Evolutionary conservation across 2,113 vertebrate genomes (phyloP).

Genomic region (Anarhynchus alexandrinus): DNA sequence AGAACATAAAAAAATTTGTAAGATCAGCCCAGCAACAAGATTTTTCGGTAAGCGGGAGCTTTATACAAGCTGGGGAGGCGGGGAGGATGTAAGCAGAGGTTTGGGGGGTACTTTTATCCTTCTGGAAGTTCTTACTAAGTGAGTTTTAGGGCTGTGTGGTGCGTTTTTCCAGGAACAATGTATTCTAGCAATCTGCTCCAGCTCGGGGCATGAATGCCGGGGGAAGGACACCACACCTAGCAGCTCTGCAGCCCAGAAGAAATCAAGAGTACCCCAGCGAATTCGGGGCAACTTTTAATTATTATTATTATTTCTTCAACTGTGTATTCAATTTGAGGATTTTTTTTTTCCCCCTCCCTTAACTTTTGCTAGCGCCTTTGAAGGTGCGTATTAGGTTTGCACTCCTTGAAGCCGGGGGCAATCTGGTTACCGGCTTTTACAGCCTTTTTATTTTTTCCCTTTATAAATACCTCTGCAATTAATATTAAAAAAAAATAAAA

Average conservation of each 20-base stretch:
- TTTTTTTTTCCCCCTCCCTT: not conserved
- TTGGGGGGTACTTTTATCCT: not conserved
- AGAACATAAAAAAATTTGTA: not conserved
- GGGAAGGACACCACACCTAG: not conserved
- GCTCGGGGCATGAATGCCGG: not conserved
- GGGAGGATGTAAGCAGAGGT: not conserved
- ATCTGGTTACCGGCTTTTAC: not conserved
- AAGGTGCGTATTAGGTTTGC: not conserved
- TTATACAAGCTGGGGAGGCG: not conserved
- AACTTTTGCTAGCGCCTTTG: not conserved
- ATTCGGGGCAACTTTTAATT: not conserved
- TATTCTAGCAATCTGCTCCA: conserved; percentile 37
- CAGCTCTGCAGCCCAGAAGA: not conserved
- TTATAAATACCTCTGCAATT: not conserved
- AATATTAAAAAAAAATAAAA: not conserved
- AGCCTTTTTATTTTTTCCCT: not conserved
- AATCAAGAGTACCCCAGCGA: not conserved
- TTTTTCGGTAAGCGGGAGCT: not conserved
- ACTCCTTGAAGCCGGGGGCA: not conserved
- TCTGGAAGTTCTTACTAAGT: conserved; percentile 31
- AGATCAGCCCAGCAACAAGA: not conserved
- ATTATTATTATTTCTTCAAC: not conserved
- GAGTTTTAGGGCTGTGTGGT: not conserved
- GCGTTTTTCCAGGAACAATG: conserved; percentile 55
- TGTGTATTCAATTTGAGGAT: not conserved